phyloP scores from a whole-genome alignment of 2,113 vertebrate genomes.

The Stictonetta naevosa region DNA sequence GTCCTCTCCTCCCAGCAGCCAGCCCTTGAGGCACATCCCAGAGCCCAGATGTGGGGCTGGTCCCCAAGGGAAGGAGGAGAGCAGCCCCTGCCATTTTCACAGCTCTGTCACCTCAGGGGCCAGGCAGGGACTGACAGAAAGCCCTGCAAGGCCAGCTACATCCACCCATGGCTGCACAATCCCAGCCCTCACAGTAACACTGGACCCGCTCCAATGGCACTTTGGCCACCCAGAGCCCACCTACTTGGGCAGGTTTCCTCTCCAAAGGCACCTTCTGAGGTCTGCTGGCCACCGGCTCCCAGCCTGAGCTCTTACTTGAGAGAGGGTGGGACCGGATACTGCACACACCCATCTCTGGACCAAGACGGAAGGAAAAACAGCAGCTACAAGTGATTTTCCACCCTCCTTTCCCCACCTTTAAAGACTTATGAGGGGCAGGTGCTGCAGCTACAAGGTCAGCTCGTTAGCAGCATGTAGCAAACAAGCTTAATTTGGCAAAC shows the following conservation, averaged over 20 bases:
- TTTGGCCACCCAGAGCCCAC: not conserved
- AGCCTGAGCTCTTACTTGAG: not conserved
- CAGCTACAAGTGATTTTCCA: accelerated
- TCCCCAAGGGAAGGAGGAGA: not conserved
- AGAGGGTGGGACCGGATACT: not conserved
- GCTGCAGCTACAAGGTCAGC: not conserved
- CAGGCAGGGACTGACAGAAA: not conserved
- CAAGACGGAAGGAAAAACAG: not conserved
- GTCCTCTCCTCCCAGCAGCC: not conserved
- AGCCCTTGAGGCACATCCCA: accelerated
- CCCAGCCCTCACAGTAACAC: not conserved
- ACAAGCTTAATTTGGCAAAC: not conserved
- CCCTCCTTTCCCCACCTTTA: not conserved
- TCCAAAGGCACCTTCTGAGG: accelerated
- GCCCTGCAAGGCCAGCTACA: not conserved
- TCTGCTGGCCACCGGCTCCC: not conserved
- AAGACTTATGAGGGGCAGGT: not conserved
- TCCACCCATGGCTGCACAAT: not conserved
- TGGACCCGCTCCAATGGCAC: accelerated
- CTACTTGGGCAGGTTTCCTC: not conserved
- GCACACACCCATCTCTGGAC: no score
- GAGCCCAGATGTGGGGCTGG: not conserved
- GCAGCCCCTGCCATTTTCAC: not conserved
- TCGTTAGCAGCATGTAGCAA: not conserved
- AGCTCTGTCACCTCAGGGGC: not conserved